Evolutionary conservation across 2,888 invertebrate species (phyloP), one percentile per base, ranked within the genome.

Genomic region (Sclerodermus sp.): DNA sequence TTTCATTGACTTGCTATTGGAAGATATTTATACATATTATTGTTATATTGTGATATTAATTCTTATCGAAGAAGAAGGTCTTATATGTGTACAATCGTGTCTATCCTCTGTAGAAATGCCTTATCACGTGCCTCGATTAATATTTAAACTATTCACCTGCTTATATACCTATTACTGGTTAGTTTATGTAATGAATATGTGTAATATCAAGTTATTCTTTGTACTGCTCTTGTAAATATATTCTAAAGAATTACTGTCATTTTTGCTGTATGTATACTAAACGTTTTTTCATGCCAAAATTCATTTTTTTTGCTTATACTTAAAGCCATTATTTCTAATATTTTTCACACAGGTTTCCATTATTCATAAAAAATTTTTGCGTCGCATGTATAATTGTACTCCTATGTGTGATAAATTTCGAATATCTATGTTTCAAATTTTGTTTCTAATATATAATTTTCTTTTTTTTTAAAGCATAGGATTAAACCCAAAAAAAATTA

Each of bases 121-220:
- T 72, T 72, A 69, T 72, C 71, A 70, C 71, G 71, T 72, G 71
- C 71, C 71, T 72, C 71, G 57, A 72, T 69, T 70, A 70, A 72
- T 69, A 63, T 66, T 64, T 69, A 70, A 71, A 72, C 65, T 67
- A 62, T 72, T 71, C 71, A 71, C 68, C 64, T 62, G 70, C 71
- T 72, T 69, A 57, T 48, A 39, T 58, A 67, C 58, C 64, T 70
- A 66, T 58, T 65, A 70, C 63, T 59, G 66, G n/a, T 64, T 64
- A 67, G 67, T 67, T 50, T 68, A 68, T 67, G 63, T 67, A 68
- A 67, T 55, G 54, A 61, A 61, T 68, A 68, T 64, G 68, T 72
- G 68, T 70, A 69, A 70, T 68, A 70, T 68, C 64, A 60, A 72
- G 62, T 69, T 71, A 72, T 71, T 69, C 72, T 72, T 72, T 72